These are phyloP conservation scores for Rhyacophila brunnea DNA, from an alignment of 1,140 invertebrate genomes.

Conservation along the genomic window DNA sequence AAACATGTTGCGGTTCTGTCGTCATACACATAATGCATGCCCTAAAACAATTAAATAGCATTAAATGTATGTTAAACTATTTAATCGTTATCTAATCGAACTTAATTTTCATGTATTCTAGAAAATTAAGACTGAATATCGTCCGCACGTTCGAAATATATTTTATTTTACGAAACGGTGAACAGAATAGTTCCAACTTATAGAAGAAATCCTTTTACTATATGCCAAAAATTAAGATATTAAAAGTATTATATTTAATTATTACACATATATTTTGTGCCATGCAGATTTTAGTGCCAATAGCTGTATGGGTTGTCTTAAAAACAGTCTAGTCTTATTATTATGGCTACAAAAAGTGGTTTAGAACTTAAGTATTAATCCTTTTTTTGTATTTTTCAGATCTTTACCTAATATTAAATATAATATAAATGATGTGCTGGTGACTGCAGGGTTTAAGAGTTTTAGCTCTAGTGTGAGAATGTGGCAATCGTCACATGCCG, in stretches of 20 bases:
- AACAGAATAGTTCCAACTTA: too few relatives aligned
- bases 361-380: conserved; percentile 36
- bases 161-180: too few relatives aligned
- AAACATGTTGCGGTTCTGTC: too few relatives aligned
- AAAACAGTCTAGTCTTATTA: conserved; percentile 37
- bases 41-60: neutral
- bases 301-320: conserved; percentile 37
- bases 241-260: conserved; percentile 33
- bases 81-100: neutral
- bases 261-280: conserved; percentile 31
- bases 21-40: too few relatives aligned
- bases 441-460: conserved; percentile 38
- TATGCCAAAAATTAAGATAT: conserved; percentile 33
- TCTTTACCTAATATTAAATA: conserved; percentile 37
- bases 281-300: conserved; percentile 35
- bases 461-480: conserved; percentile 33
- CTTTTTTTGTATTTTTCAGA: conserved; percentile 38
- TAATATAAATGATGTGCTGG: conserved; percentile 35
- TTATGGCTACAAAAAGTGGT: conserved; percentile 34
- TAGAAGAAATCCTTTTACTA: neutral
- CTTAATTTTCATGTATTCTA: too few relatives aligned
- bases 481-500: conserved; percentile 27
- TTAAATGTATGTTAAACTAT: neutral
- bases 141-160: too few relatives aligned
- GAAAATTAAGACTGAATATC: too few relatives aligned